Evolutionary conservation across 1,140 invertebrate species (phyloP), one percentile per base, ranked within the genome.

Genomic region (Lanistes nyassanus): DNA sequence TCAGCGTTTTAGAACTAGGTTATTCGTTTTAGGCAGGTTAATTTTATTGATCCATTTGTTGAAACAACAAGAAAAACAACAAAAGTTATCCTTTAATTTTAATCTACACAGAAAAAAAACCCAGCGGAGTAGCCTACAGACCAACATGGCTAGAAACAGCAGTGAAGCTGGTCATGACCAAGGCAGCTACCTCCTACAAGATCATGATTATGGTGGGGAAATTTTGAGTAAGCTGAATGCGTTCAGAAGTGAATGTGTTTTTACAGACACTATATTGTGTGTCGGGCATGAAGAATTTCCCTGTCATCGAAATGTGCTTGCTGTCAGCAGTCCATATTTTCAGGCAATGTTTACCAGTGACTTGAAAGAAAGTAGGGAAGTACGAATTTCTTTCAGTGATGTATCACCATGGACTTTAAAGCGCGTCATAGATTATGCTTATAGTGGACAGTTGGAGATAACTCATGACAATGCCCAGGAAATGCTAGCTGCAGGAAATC

Each of bases 321-420:
- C 89, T 47, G 85, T 87, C 16, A 87, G 88, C 72, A 90, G 89
- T 77, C 88, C 87, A 3, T 91, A 91, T 72, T 91, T 91, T 68
- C 80, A 87, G 53, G 90, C 89, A 37, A 91, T 91, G 90, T 91
- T 91, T 75, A 87, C 87, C n/a, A 85, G 86, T 78, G 85, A 89
- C 67, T 82, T 91, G 58, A 76, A 83, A 70, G 90, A 91, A 78
- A 89, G 86, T 75, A 76, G 80, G 7, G 86, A 88, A 29, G 80
- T 85, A 31, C 78, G 86, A 53, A 85, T 89, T 51, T 78, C 77
- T 11, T 86, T 89, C 69, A 82, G 89, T 81, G 89, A 89, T 58
- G 84, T 91, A 62, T 89, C 89, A 51, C 85, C 89, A 19, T 86
- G 86, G 82, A 88, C 87, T 34, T 83, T 91, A 79, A 85, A 86